A percentile compares a stretch with the other conserved stretches of the same genome.
These are phyloP conservation scores for Carassius carassius DNA, from an alignment of 2,113 vertebrate species.

Conservation along the genomic window DNA sequence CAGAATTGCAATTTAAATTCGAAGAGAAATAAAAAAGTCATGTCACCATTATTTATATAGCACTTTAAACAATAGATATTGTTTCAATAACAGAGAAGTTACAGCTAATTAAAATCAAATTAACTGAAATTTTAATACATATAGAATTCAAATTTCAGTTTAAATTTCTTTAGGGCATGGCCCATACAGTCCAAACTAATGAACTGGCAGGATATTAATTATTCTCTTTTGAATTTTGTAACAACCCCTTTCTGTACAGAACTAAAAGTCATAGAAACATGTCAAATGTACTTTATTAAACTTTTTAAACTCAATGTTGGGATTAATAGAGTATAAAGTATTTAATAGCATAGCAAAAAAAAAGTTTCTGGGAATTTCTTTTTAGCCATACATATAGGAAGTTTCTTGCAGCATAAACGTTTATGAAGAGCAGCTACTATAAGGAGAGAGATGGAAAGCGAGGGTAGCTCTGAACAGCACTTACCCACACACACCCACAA, in stretches of 20 bases:
- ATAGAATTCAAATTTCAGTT: not conserved
- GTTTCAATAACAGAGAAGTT: not conserved
- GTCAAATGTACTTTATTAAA: not conserved
- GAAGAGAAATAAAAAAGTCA: not conserved
- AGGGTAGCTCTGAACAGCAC: slow-evolving; percentile 40
- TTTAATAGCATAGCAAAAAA: slow-evolving; percentile 12
- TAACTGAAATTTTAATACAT: not conserved
- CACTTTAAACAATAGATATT: not conserved
- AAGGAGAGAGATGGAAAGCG: slow-evolving; percentile 32
- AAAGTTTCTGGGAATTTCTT: not conserved
- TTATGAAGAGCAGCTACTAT: slow-evolving; percentile 34
- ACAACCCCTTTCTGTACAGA: not conserved
- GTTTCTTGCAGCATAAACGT: slow-evolving; percentile 27
- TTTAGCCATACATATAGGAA: not conserved
- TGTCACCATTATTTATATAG: not conserved
- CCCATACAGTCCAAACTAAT: not conserved
- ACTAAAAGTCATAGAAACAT: not conserved
- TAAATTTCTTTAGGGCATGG: not conserved
- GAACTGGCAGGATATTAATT: not conserved
- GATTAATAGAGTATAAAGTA: not conserved
- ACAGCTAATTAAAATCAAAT: not conserved
- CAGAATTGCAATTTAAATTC: not conserved
- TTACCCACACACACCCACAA: slow-evolving; percentile 55
- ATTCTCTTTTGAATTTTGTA: not conserved
- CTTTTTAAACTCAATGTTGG: not conserved